Evolutionary conservation across 1,140 invertebrate species (phyloP), one percentile per base, ranked within the genome.

Genomic region (Polypedilum vanderplanki): DNA sequence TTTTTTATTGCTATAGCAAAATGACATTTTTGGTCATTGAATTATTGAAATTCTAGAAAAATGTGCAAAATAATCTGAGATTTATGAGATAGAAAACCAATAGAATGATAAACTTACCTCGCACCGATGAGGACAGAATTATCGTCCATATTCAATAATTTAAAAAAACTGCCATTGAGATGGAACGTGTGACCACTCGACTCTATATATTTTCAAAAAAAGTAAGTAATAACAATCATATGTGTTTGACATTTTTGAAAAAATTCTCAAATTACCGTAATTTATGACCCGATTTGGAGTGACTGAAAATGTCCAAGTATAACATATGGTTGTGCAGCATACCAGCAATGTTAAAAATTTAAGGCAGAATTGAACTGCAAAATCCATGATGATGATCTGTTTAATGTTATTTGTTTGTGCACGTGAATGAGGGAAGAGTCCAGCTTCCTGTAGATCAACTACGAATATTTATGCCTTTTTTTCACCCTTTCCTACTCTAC

Each of bases 141-240:
- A 76, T 85, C 82, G 78, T 86, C 83, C 80, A 85, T 83, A 80
- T 85, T 80, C 79, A 86, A 83, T 79, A 86, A 81, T 79, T 85
- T 84, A 79, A 85, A 86, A 78, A 84, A 84, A 15, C 46, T 57
- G 77, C 86, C 85, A 74, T 83, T 81, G 22, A 77, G 78, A 75
- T 83, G 17, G 18, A 22, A 70, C 17, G 65, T 70, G 9, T n/a
- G 17, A 22, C 17, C 17, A 8, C 17, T 70, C 18, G 65, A 20
- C 17, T 70, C 17, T 70, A 8, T 20, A 17, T 15, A 8, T 70
- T 18, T n/a, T 18, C 64, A 67, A 67, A 20, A 67, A 18, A 8
- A 18, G 17, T 18, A 67, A 18, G 20, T 4, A 9, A 70, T 18
- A 18, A 9, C 7, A 7, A 70, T 70, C 8, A 20, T 9, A 70